Base-by-base conservation (phyloP, 1,140 invertebrate genomes). In the Drosophila lowei region DNA sequence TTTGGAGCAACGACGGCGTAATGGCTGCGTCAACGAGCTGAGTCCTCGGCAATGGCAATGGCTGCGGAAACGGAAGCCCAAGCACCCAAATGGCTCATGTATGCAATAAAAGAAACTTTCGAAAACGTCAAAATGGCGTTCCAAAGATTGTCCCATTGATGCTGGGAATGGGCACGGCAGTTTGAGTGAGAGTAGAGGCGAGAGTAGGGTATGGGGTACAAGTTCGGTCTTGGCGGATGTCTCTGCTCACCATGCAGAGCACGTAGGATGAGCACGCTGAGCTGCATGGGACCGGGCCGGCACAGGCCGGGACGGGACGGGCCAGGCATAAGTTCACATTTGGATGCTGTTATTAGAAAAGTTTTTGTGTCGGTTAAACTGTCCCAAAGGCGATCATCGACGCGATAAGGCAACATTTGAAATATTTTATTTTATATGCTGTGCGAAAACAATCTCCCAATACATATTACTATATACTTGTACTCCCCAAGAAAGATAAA, bases 81-180 rank as follows among this genome's bases (percentile, higher is more conserved):
- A 73, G 77, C 83, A 86, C 83, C 74, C 81, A 75, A 90, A 90
- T 83, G 88, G 78, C 81, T 90, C 83, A 90, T 90, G 81, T 90
- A 90, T 90, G 88, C 86, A 90, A 90, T 90, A 90, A 90, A 84
- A 86, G 81, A 88, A 90, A 90, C 72, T 90, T 90, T 88, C 72
- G 79, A 90, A 89, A 89, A 88, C 79, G 83, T 79, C 83, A 83
- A 81, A 89, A 88, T 79, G 84, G 83, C 83, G 83, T 89, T 88
- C 79, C 83, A 79, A 89, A 89, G 84, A 88, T 88, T 88, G 84
- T 62, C 74, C 83, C 66, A 72, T 81, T 83, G 78, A 88, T 75
- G 78, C 18, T 55, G 75, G 42, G 52, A 52, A 30, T 38, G 44
- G 49, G 18, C 16, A 43, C 16, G 34, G 15, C 21, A 21, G 9